Base-by-base conservation (phyloP, 2,113 vertebrate species). In the Cryptotis parvus region DNA sequence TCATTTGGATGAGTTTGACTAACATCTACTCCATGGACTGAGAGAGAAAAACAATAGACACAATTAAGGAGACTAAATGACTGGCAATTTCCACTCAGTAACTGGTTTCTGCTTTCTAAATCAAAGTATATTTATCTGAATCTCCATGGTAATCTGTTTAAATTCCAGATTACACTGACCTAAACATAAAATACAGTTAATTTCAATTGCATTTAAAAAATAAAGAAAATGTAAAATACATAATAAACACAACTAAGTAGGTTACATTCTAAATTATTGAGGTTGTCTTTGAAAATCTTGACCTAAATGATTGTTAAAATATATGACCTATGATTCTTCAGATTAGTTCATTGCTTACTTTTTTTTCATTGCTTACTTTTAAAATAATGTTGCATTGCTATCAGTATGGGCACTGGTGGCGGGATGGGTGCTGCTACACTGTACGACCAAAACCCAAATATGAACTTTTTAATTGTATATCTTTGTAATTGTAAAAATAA, bases 141-240 rank as follows among this genome's bases (percentile, higher is more conserved):
- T 91, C 45, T 70, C 87, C 88, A 84, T 26, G 41, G 49, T 91
- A 89, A 92, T 85, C n/a, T 90, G 41, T 83, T 92, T 22, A 90
- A 81, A 92, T 93, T 95, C 26, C 33, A 96, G 22, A 66, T 91
- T 89, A 85, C 4, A 49, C 3, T 55, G 58, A 92, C 8, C 20
- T 87, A 15, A 76, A 45, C 39, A 68, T n/a, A 86, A 94, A 89
- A 70, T 79, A 31, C n/a, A 87, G 33, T 27, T 86, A 75, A 83
- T 85, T 93, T 91, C 79, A 84, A 68, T 3, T 75, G 27, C 15
- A 66, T 68, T 39, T 35, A 9, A 65, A 31, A 31, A 20, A 61
- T 24, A 92, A 82, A 61, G 4, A 26, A 85, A 90, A 81, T 90
- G 4, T 10, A 91, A 78, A 90, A 26, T 72, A 70, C 82, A 72